Evolutionary conservation across 1,140 invertebrate genomes (phyloP).

Genomic region (Stratiolaelaps scimitus): DNA sequence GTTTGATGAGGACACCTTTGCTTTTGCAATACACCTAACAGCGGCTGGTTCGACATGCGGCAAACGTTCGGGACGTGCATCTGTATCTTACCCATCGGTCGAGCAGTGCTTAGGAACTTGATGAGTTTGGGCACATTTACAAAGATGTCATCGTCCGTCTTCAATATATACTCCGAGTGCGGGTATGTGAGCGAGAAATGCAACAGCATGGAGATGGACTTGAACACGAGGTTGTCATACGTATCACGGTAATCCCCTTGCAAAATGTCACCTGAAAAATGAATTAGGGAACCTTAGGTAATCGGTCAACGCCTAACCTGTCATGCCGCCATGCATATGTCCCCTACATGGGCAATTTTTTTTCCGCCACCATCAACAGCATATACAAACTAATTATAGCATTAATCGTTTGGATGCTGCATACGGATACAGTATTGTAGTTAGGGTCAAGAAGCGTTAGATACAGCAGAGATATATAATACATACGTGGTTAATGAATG

Average conservation of each 20-base stretch:
- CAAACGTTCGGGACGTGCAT: too few relatives aligned
- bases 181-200: slow-evolving; percentile 37
- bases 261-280: slow-evolving; percentile 41
- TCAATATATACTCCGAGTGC: slow-evolving; percentile 39
- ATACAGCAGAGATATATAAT: too few relatives aligned
- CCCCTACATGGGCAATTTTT: not conserved
- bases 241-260: slow-evolving; percentile 42
- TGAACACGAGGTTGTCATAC: slow-evolving; percentile 43
- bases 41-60: too few relatives aligned
- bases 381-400: too few relatives aligned
- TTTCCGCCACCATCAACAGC: too few relatives aligned
- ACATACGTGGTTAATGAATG: too few relatives aligned
- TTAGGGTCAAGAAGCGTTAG: too few relatives aligned
- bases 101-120: slow-evolving; percentile 24
- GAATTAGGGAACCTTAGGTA: slow-evolving; percentile 36
- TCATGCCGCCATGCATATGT: not conserved
- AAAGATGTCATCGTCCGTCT: slow-evolving; percentile 45
- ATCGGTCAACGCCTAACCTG: not conserved
- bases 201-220: slow-evolving; percentile 40
- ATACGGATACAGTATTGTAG: too few relatives aligned
- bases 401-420: too few relatives aligned
- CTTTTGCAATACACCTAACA: too few relatives aligned
- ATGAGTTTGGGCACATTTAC: slow-evolving; percentile 40
- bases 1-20: too few relatives aligned
- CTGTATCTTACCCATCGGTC: slow-evolving; percentile 9